Evolutionary conservation across 2,888 invertebrate genomes (phyloP).

Genomic region (Eupithecia abbreviata): DNA sequence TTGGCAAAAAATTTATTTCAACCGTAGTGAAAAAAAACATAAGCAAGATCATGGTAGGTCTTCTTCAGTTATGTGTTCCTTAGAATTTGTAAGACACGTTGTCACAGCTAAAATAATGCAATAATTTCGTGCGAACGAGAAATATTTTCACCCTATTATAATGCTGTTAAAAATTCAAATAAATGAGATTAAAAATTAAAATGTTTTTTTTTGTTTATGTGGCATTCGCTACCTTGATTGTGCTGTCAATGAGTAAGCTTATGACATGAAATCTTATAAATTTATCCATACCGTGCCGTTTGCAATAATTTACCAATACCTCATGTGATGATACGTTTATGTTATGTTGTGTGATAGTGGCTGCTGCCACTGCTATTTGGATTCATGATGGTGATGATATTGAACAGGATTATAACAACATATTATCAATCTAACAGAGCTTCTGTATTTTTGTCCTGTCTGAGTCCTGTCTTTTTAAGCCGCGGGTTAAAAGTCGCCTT

Average conservation of each 20-base stretch:
- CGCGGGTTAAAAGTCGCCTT: constrained; percentile 22
- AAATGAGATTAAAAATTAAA: too few relatives aligned
- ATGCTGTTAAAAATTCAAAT: too few relatives aligned
- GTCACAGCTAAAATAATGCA: not conserved
- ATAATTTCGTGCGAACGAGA: not conserved
- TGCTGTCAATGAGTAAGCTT: not conserved
- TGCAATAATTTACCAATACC: not conserved
- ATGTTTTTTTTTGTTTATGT: not conserved
- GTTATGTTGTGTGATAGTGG: not conserved
- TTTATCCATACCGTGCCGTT: too few relatives aligned
- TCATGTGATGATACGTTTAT: not conserved
- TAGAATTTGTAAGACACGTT: too few relatives aligned
- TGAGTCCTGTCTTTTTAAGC: not conserved
- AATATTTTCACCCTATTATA: not conserved
- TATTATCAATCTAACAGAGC: not conserved
- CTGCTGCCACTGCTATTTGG: not conserved
- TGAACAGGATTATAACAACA: not conserved
- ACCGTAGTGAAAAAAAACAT: too few relatives aligned
- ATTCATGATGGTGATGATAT: not conserved
- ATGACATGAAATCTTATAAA: not conserved
- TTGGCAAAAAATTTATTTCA: too few relatives aligned
- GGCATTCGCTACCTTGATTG: not conserved
- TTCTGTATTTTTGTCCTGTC: too few relatives aligned
- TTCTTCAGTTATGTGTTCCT: too few relatives aligned
- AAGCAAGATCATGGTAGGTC: too few relatives aligned